These are phyloP conservation scores for Drosophila sordidapex DNA, from an alignment of 2,888 invertebrate genomes.

Conservation along the genomic window DNA sequence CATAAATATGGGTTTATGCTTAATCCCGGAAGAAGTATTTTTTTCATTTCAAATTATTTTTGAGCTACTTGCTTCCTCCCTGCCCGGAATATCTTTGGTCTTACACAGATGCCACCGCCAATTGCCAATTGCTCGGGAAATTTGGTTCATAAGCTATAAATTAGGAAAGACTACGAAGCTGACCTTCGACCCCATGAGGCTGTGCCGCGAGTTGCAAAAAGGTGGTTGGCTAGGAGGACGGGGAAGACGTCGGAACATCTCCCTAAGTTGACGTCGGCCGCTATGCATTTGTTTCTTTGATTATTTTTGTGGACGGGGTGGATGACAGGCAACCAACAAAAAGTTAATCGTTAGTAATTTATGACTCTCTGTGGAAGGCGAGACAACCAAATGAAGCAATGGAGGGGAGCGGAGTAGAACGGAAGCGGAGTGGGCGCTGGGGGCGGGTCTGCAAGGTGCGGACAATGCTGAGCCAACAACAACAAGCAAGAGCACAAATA, in stretches of 20 bases:
- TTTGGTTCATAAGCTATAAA: slow-evolving; percentile 52
- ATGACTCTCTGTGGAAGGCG: slow-evolving; percentile 59
- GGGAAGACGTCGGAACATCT: slow-evolving; percentile 2
- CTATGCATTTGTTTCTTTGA: slow-evolving; percentile 65
- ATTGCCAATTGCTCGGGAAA: slow-evolving; percentile 49
- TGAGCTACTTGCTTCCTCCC: background rate
- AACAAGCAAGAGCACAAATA: slow-evolving; percentile 48
- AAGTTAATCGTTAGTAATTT: slow-evolving; percentile 80
- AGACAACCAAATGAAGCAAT: background rate
- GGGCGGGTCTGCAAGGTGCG: slow-evolving; percentile 44
- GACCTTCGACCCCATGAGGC: slow-evolving; percentile 51
- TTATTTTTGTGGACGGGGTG: slow-evolving; percentile 54
- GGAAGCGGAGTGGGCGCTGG: background rate
- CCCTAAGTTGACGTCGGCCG: slow-evolving; percentile 36
- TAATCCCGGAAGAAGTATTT: background rate
- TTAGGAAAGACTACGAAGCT: slow-evolving; percentile 37
- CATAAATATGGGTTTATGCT: background rate
- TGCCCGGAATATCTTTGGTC: background rate
- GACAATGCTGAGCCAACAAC: slow-evolving; percentile 41
- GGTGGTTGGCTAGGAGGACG: background rate
- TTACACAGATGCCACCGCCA: slow-evolving; percentile 17
- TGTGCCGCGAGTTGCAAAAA: slow-evolving; percentile 35
- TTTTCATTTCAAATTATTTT: background rate
- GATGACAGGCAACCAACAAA: slow-evolving; percentile 52
- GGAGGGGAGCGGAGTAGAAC: background rate